A percentile compares a stretch with the other conserved stretches of the same genome.
These are phyloP conservation scores for Drosophila tanythrix DNA, from an alignment of 2,888 invertebrate genomes.

Conservation along the genomic window DNA sequence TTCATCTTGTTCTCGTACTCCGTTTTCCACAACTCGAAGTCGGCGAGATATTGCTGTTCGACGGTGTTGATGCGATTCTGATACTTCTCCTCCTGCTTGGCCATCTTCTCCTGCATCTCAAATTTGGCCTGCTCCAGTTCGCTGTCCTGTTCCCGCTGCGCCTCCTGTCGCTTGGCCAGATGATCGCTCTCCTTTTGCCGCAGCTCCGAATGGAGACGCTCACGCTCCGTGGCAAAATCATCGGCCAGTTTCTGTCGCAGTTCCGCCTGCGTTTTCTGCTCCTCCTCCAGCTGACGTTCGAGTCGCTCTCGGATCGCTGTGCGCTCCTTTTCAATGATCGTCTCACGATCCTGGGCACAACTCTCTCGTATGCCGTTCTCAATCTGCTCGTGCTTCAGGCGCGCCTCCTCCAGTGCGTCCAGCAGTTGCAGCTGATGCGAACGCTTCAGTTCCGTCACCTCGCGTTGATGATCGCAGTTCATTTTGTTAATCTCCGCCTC, in stretches of 20 bases:
- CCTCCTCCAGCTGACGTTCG: constrained; percentile 86
- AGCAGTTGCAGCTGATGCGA: constrained; percentile 88
- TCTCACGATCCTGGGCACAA: constrained; percentile 88
- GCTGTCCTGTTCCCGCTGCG: constrained; percentile 85
- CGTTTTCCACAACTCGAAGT: constrained; percentile 87
- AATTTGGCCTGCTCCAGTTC: constrained; percentile 85
- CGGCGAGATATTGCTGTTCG: constrained; percentile 87
- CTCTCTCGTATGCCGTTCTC: constrained; percentile 87
- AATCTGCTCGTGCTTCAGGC: constrained; percentile 87
- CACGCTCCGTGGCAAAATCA: constrained; percentile 85
- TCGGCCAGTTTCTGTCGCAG: constrained; percentile 86
- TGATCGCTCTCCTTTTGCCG: constrained; percentile 85
- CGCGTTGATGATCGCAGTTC: constrained; percentile 89
- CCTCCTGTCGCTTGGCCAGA: constrained; percentile 83
- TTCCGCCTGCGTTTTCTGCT: constrained; percentile 86
- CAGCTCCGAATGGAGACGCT: constrained; percentile 84
- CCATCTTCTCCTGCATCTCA: constrained; percentile 86
- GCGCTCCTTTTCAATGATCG: constrained; percentile 87
- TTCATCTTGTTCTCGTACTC: constrained; percentile 86
- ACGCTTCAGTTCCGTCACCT: constrained; percentile 86
- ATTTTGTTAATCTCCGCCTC: constrained; percentile 93
- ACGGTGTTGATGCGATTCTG: constrained; percentile 86
- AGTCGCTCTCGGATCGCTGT: constrained; percentile 87
- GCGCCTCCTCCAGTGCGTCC: constrained; percentile 89
- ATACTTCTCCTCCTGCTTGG: constrained; percentile 85